Evolutionary conservation across 2,113 vertebrate species (phyloP).

Genomic region (Hypocryptadius cinnamomeus): DNA sequence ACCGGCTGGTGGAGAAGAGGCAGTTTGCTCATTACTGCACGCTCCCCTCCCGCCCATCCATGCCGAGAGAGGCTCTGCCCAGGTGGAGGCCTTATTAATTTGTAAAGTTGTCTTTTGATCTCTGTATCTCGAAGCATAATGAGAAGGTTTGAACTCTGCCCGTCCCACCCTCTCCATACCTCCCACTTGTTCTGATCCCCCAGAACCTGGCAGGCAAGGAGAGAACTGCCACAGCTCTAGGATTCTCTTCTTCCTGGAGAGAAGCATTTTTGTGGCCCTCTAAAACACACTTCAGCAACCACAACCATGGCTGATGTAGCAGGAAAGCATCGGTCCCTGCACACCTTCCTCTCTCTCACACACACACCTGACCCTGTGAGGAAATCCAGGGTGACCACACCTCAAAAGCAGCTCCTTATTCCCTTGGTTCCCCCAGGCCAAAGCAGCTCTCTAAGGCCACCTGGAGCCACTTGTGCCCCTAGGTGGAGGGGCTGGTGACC

Average conservation of each 20-base stretch:
- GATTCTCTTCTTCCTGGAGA: not conserved
- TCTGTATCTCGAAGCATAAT: constrained; percentile 5
- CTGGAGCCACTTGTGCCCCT: not conserved
- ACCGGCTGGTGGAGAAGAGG: constrained; percentile 28
- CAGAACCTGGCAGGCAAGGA: not conserved
- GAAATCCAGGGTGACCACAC: not conserved
- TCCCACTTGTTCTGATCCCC: not conserved
- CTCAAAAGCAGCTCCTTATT: not conserved
- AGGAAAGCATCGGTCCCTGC: not conserved
- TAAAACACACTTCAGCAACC: not conserved
- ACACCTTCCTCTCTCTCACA: not conserved
- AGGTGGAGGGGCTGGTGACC: not conserved
- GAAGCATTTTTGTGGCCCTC: not conserved
- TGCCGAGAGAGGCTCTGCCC: not conserved
- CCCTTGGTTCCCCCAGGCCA: not conserved
- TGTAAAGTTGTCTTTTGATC: constrained; percentile 40
- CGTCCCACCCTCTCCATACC: fast-evolving
- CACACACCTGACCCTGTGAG: too few species aligned
- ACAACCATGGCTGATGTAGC: not conserved
- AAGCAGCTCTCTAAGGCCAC: not conserved
- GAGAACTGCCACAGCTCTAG: not conserved
- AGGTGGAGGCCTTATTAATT: not conserved
- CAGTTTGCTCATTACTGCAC: not conserved
- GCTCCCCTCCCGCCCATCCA: not conserved
- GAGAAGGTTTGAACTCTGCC: constrained; percentile 16